A percentile compares a stretch with the other conserved stretches of the same genome.
Evolutionary conservation across 2,797 vertebrate genomes (phyloP).

Genomic region (Xenops minutus): DNA sequence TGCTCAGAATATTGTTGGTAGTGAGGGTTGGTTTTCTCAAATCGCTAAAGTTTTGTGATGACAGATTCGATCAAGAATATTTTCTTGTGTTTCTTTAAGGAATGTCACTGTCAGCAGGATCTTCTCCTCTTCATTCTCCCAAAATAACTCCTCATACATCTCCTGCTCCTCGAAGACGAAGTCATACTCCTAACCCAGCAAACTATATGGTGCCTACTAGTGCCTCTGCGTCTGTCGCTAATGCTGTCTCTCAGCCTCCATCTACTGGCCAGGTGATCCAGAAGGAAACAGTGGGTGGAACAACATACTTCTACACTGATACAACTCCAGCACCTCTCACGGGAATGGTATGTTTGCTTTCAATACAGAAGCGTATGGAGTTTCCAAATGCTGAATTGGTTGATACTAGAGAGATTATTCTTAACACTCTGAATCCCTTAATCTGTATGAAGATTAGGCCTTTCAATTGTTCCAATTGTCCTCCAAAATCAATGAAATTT

Average conservation of each 20-base stretch:
- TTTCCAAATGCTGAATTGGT: not conserved
- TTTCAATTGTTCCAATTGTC: not conserved
- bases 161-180: conserved; percentile 93
- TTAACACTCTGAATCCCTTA: not conserved
- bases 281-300: conserved; percentile 98
- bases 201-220: conserved; percentile 97
- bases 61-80: not conserved
- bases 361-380: not conserved
- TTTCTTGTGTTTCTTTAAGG: conserved; percentile 77
- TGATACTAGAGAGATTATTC: not conserved
- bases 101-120: conserved; percentile 97
- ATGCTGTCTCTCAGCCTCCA: conserved; percentile 81
- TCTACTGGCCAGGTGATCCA: conserved; percentile 91
- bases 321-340: conserved; percentile 93
- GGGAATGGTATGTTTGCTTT: conserved; percentile 87
- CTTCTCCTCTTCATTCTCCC: conserved; percentile 97
- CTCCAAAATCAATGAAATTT: not conserved
- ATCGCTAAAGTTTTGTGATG: not conserved
- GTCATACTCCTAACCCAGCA: conserved; percentile 96
- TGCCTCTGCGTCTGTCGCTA: conserved; percentile 82
- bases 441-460: not conserved
- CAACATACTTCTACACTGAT: conserved; percentile 99
- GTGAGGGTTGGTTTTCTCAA: not conserved
- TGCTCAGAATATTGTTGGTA: not conserved
- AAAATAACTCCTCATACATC: conserved; percentile 99